A percentile compares a stretch with the other conserved stretches of the same genome.
phyloP scores from a whole-genome alignment of 2,888 invertebrate genomes.

The Pterostichus madidus region DNA sequence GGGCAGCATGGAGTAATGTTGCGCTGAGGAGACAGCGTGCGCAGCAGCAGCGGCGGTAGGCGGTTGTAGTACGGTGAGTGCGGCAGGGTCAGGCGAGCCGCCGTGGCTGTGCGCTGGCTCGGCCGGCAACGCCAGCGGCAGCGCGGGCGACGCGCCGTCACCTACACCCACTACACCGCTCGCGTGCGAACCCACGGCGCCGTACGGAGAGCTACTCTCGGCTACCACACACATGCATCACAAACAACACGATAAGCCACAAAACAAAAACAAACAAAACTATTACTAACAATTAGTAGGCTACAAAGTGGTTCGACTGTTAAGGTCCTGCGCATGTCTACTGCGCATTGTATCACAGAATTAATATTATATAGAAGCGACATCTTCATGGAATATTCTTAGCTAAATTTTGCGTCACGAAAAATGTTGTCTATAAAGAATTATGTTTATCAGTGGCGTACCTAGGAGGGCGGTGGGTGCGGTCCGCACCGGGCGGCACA shows the following conservation, averaged over 20 bases:
- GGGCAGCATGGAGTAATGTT: conserved; percentile 83
- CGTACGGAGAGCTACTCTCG: conserved; percentile 77
- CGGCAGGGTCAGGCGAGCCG: conserved; percentile 77
- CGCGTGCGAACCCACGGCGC: conserved; percentile 72
- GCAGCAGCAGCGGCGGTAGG: conserved; percentile 76
- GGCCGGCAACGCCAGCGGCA: conserved; percentile 77
- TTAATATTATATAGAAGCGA: too few species aligned
- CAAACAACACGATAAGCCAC: conserved; percentile 70
- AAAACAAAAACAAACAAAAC: conserved; percentile 66
- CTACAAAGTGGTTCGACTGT: too few species aligned
- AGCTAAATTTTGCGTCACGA: too few species aligned
- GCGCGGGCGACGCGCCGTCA: conserved; percentile 77
- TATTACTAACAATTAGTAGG: too few species aligned
- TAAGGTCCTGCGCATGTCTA: too few species aligned
- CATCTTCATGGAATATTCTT: too few species aligned
- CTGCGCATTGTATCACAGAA: too few species aligned
- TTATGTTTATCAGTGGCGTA: too few species aligned
- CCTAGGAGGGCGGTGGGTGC: too few species aligned
- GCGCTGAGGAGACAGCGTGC: conserved; percentile 77
- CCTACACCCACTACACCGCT: conserved; percentile 74
- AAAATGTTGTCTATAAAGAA: too few species aligned
- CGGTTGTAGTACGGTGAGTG: conserved; percentile 80
- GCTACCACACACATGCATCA: conserved; percentile 69
- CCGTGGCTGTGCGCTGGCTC: conserved; percentile 75
- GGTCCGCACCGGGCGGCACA: too few species aligned